Conservation (phyloP, 2,888 invertebrate genomes). For the Scelioninae gen. 1 region DNA sequence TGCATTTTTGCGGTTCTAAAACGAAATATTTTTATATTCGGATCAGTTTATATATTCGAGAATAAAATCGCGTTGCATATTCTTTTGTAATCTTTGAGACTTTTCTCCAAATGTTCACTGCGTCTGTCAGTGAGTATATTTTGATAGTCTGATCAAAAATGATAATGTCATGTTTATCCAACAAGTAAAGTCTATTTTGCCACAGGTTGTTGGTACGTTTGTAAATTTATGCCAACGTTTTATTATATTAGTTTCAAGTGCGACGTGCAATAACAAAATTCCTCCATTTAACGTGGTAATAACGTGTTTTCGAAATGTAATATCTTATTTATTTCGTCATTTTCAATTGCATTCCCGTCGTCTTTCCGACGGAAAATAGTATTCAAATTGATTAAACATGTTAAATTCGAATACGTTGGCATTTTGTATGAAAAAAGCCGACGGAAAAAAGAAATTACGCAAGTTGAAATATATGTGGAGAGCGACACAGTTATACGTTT, state of each 20-base stretch:
- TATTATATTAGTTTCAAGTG: constrained; percentile 6
- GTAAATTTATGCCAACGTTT: constrained; percentile 29
- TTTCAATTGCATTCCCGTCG: background rate
- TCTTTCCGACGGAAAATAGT: too few relatives aligned
- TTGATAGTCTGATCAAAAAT: constrained; percentile 11
- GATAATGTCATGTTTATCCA: constrained; percentile 12
- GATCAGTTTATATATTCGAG: background rate
- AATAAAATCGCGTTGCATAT: constrained; percentile 1
- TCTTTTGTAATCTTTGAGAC: background rate
- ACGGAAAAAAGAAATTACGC: background rate
- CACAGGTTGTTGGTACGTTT: background rate
- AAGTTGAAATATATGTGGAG: constrained; percentile 2
- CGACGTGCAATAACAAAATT: constrained; percentile 15
- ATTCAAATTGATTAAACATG: background rate
- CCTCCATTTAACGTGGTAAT: background rate
- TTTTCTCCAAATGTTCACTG: background rate
- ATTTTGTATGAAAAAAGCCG: background rate
- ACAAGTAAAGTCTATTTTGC: constrained; percentile 7
- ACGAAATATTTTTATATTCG: background rate
- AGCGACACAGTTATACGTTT: constrained; percentile 10
- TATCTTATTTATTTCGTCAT: background rate
- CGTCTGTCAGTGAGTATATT: constrained; percentile 7
- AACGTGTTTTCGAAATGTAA: constrained; percentile 8
- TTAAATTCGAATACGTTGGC: background rate
- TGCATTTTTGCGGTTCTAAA: background rate